Evolutionary conservation across 1,140 invertebrate genomes (phyloP).

Genomic region (Thereuonema tuberculata): DNA sequence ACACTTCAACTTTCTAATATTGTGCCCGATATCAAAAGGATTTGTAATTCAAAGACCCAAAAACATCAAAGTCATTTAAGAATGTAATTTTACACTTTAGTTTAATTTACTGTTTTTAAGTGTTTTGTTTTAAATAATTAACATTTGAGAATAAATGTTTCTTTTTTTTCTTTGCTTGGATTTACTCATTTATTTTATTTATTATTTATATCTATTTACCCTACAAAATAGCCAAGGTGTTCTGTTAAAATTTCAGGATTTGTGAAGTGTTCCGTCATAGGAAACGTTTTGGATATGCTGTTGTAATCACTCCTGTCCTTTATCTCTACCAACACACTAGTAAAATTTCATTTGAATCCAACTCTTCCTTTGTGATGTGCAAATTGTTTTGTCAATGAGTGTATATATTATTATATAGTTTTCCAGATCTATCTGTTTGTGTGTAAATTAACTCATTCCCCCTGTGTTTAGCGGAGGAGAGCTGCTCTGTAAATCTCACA

Average conservation of each 20-base stretch:
- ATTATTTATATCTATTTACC: background rate
- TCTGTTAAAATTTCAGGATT: background rate
- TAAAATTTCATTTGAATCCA: no score
- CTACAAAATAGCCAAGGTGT: background rate
- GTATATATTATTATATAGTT: no score
- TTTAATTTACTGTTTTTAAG: background rate
- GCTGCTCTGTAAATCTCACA: no score
- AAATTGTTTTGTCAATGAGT: no score
- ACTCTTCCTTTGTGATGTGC: no score
- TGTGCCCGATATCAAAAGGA: background rate
- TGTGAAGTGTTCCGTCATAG: no score
- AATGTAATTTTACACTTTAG: background rate
- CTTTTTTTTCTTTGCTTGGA: background rate
- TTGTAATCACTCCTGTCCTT: no score
- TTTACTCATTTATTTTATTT: background rate
- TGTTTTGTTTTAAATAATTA: background rate
- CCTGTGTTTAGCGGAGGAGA: no score
- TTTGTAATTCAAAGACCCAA: background rate
- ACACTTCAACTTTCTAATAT: background rate
- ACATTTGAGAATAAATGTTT: background rate
- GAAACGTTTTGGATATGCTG: background rate
- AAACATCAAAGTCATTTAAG: background rate
- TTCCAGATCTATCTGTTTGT: no score
- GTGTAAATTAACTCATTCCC: no score
- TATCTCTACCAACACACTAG: no score